Percentiles rank a stretch among this genome's conserved stretches.
phyloP scores from a whole-genome alignment of 1,140 invertebrate genomes.

The Myzus persicae region DNA sequence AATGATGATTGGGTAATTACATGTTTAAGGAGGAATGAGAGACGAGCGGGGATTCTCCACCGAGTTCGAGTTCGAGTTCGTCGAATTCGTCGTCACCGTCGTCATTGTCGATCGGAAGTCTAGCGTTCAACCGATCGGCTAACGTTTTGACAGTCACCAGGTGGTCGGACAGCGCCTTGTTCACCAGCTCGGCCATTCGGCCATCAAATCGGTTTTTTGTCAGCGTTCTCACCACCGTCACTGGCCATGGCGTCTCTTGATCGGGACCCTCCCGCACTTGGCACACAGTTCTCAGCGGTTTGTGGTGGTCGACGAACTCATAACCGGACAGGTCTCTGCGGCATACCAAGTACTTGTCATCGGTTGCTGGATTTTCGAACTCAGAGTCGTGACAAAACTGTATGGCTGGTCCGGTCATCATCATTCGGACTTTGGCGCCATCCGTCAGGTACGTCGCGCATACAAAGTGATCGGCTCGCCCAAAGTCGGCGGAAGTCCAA shows the following conservation, averaged over 20 bases:
- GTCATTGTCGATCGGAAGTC: background rate
- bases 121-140: background rate
- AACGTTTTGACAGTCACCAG: background rate
- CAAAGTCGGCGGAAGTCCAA: background rate
- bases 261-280: background rate
- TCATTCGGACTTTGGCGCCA: background rate
- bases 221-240: background rate
- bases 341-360: background rate
- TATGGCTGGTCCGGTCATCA: background rate
- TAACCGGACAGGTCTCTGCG: slow-evolving; percentile 13
- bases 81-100: background rate
- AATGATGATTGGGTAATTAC: background rate
- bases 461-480: background rate
- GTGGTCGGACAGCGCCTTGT: background rate
- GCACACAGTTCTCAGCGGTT: background rate
- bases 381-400: background rate
- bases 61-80: background rate
- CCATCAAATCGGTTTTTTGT: background rate
- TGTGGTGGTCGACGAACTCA: background rate
- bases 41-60: too few relatives aligned
- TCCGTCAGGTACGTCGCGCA: background rate
- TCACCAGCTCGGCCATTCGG: background rate
- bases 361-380: background rate
- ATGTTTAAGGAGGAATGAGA: background rate
- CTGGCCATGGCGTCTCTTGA: background rate